phyloP scores from a whole-genome alignment of 2,797 vertebrate genomes.

The Anguilla anguilla region DNA sequence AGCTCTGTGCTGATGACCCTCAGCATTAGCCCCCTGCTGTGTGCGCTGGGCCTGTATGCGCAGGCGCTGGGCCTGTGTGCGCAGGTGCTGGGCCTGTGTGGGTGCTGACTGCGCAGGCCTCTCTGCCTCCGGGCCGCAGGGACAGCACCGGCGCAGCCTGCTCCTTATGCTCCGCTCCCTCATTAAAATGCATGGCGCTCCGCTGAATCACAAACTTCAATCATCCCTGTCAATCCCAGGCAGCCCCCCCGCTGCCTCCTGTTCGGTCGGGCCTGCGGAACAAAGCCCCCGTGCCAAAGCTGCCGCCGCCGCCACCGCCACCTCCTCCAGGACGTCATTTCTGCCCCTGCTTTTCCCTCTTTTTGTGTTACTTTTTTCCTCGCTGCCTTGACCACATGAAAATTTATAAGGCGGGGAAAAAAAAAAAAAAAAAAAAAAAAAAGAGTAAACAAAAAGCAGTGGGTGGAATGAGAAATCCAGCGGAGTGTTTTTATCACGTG shows the following conservation, averaged over 20 bases:
- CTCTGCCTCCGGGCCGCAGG: neutral
- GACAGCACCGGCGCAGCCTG: neutral
- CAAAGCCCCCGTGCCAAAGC: constrained; percentile 7
- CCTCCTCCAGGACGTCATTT: neutral
- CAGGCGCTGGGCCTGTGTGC: neutral
- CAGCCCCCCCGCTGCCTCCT: neutral
- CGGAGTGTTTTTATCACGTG: neutral
- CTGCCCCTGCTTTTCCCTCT: neutral
- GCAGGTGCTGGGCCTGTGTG: neutral
- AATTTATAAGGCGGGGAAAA: neutral
- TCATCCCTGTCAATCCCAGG: neutral
- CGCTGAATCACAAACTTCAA: neutral
- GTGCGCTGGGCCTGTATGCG: constrained; percentile 17
- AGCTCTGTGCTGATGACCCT: neutral
- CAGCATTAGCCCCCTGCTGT: constrained; percentile 2
- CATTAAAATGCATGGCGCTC: neutral
- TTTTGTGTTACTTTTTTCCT: neutral
- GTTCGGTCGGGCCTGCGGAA: neutral
- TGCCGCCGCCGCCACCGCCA: no score
- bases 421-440: neutral
- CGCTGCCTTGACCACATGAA: constrained; percentile 12
- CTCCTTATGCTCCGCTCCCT: neutral
- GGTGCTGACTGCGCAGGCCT: neutral
- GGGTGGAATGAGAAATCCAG: neutral
- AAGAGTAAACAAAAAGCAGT: constrained; percentile 6